A percentile compares a stretch with the other conserved stretches of the same genome.
Evolutionary conservation across 1,140 invertebrate species (phyloP).

Genomic region (Pararge aegeria): DNA sequence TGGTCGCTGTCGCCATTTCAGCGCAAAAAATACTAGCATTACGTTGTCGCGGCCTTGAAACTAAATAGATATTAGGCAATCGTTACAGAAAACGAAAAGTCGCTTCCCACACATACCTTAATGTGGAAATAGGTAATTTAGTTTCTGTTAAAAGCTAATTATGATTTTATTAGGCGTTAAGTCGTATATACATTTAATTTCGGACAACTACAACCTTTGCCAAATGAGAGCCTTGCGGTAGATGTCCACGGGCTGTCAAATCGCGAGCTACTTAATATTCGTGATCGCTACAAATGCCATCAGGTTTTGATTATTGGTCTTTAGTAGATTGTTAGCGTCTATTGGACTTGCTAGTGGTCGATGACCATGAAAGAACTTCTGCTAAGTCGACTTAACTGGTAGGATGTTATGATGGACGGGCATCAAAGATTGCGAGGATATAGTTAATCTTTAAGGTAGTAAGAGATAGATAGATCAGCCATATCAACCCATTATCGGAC

Average conservation of each 20-base stretch:
- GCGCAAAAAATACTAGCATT: background rate
- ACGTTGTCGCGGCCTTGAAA: background rate
- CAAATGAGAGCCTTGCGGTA: background rate
- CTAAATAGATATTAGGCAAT: background rate
- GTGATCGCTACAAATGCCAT: no score
- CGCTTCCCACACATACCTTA: background rate
- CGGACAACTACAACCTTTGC: background rate
- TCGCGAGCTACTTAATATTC: background rate
- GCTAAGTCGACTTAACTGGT: no score
- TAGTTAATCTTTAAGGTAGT: no score
- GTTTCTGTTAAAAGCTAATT: background rate
- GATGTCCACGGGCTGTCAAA: background rate
- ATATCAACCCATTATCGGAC: no score
- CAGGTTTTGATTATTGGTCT: no score
- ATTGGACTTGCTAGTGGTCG: no score
- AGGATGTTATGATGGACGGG: no score
- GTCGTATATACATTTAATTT: background rate
- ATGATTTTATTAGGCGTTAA: conserved; percentile 1
- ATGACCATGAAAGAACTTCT: no score
- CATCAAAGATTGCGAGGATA: no score
- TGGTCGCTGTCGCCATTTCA: no score
- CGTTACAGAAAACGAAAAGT: conserved; percentile 7
- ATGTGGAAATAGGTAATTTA: background rate
- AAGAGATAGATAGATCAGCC: no score
- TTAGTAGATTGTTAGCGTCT: no score